Percentiles rank a stretch among this genome's conserved stretches.
Evolutionary conservation across 2,797 vertebrate genomes (phyloP).

Genomic region (Cuculus canorus): DNA sequence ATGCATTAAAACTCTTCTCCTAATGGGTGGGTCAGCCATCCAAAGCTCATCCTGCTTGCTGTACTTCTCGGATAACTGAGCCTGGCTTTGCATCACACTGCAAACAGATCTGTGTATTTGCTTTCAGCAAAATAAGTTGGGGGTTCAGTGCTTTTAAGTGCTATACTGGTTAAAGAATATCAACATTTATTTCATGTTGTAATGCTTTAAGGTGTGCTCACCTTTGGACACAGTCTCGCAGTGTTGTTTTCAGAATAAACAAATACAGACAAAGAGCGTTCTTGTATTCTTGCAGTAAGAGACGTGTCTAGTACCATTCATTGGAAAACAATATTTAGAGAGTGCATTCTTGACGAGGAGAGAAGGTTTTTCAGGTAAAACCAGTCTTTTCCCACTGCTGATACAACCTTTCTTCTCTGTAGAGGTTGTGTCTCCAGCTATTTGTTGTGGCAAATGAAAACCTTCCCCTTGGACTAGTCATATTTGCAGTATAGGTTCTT

Average conservation of each 20-base stretch:
- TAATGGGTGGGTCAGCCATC: neutral
- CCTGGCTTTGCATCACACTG: constrained; percentile 7
- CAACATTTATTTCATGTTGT: neutral
- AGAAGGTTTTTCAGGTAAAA: constrained; percentile 54
- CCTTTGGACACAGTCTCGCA: neutral
- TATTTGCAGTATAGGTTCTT: neutral
- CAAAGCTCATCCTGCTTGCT: constrained; percentile 6
- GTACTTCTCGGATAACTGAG: neutral
- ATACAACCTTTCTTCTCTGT: neutral
- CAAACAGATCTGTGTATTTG: neutral
- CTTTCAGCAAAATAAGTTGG: constrained; percentile 5
- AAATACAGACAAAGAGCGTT: neutral
- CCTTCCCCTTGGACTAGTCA: neutral
- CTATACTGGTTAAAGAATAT: neutral
- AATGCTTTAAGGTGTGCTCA: constrained; percentile 4
- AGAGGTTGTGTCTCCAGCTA: neutral
- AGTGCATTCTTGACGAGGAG: constrained; percentile 15
- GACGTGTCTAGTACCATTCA: neutral
- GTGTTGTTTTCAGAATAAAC: constrained; percentile 52
- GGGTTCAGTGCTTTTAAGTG: neutral
- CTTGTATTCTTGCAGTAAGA: neutral
- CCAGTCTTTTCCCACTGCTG: neutral
- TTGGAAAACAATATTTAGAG: constrained; percentile 24
- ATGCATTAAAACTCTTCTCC: neutral
- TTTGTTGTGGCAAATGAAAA: neutral